Percentiles rank a stretch among this genome's conserved stretches.
These are phyloP conservation scores for Cyanoderma ruficeps DNA, from an alignment of 2,113 vertebrate genomes.

Conservation along the genomic window DNA sequence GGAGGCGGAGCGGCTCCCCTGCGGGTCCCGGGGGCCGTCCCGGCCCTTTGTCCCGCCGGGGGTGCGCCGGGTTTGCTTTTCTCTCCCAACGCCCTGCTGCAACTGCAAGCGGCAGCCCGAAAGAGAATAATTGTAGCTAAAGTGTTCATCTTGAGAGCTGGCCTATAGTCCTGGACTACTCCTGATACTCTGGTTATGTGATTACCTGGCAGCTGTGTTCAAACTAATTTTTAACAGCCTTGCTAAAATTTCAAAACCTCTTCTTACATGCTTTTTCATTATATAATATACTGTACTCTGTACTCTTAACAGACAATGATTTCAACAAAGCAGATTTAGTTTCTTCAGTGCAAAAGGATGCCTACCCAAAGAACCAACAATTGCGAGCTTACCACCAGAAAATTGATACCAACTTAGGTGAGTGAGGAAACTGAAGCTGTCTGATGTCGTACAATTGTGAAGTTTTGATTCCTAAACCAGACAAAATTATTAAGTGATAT, in stretches of 20 bases:
- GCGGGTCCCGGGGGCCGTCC: accelerated
- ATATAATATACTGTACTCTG: background rate
- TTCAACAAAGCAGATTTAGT: constrained; percentile 28
- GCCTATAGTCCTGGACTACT: background rate
- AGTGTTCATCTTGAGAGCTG: background rate
- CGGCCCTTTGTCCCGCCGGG: accelerated
- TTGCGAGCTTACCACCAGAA: constrained; percentile 86
- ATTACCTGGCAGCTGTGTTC: background rate
- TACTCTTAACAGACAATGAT: constrained; percentile 34
- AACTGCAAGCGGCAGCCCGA: background rate
- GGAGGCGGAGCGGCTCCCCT: background rate
- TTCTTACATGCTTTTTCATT: background rate
- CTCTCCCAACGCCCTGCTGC: accelerated
- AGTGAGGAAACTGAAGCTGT: constrained; percentile 1
- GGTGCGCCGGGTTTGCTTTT: accelerated
- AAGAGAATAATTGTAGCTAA: background rate
- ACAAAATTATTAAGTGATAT: background rate
- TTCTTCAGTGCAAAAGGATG: constrained; percentile 64
- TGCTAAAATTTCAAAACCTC: background rate
- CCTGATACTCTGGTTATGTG: background rate
- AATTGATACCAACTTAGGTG: constrained; percentile 92
- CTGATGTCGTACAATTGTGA: background rate
- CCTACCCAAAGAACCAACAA: constrained; percentile 79
- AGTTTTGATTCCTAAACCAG: background rate
- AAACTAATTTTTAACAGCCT: background rate